Base-by-base conservation (phyloP, 92 coral and sea anemone species). In the Bergia puertoricense region DNA sequence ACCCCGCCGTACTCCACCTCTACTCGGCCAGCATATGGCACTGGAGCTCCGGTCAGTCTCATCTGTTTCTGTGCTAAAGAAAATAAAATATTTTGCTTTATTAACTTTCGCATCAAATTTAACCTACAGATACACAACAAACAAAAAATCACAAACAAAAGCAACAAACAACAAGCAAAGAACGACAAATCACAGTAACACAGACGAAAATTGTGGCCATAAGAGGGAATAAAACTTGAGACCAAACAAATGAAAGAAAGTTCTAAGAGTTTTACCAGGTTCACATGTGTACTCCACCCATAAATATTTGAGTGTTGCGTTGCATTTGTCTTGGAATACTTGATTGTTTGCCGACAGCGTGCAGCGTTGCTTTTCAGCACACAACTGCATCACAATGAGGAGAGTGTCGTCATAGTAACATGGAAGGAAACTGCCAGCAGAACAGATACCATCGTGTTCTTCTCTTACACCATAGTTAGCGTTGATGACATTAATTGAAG, bases 1-100 rank as follows among this genome's bases (percentile, higher is more conserved):
- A 80, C 84, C 59, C 84, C 84, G n/a, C 71, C 84, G 20, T 80
- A 80, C 41, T 80, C 66, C n/a, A 80, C 69, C 59, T 80, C 84
- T 8, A 80, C 84, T 13, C 84, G 68, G 23, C 84, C 84, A 57
- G 84, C 84, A 37, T 80, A 51, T 54, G 84, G 84, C 4, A 80
- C 84, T 6, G 68, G 84, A 54, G 71, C 66, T 5, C 66, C 68
- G 3, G 84, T 80, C 5, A 80, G 71, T 80, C 69, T 80, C 0
- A 80, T 45, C 43, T 80, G 45, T 41, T 75, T 80, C 30, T 80
- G 66, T 11, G 41, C 84, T 80, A 23, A 80, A 30, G 44, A 54
- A 11, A 9, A 46, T 39, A 77, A 77, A 77, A 6, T 23, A 22
- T 38, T 77, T 10, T 44, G 0, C 16, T 9, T 45, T 46, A 39